Conservation (phyloP, 2,797 vertebrate species). For the Syngnathus acus region DNA sequence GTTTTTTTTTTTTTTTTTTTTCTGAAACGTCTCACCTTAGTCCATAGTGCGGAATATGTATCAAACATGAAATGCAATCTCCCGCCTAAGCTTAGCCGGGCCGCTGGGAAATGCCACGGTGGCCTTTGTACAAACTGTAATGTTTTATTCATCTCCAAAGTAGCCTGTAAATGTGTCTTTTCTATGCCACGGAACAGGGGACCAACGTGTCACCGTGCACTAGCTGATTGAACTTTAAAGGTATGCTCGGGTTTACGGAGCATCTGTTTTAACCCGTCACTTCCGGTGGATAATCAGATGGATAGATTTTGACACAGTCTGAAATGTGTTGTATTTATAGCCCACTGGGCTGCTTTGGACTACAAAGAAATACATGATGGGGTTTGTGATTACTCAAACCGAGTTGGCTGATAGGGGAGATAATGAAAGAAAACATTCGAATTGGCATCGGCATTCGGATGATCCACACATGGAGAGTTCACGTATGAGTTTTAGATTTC, state of each 20-base stretch:
- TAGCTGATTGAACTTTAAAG: constrained; percentile 19
- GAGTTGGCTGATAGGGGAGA: no score
- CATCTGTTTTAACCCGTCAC: not conserved
- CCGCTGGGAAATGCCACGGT: constrained; percentile 24
- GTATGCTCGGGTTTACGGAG: not conserved
- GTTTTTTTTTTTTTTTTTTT: no score
- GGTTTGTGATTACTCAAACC: no score
- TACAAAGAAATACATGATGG: no score
- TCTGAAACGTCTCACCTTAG: no score
- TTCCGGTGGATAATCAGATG: not conserved
- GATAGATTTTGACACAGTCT: not conserved
- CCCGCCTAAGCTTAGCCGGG: not conserved
- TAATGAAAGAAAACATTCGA: no score
- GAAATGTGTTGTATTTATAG: not conserved
- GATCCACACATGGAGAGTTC: not conserved
- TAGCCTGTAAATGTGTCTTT: constrained; percentile 42
- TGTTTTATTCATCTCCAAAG: constrained; percentile 52
- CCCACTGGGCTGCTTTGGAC: not conserved
- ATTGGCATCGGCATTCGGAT: not conserved
- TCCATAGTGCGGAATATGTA: constrained; percentile 41
- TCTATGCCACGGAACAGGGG: constrained; percentile 16
- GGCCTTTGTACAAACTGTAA: constrained; percentile 28
- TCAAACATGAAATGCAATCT: constrained; percentile 44
- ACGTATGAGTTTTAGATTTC: no score
- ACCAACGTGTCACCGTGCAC: constrained; percentile 8